These are phyloP conservation scores for Chionodraco myersi DNA, from an alignment of 2,113 vertebrate species.

Conservation along the genomic window DNA sequence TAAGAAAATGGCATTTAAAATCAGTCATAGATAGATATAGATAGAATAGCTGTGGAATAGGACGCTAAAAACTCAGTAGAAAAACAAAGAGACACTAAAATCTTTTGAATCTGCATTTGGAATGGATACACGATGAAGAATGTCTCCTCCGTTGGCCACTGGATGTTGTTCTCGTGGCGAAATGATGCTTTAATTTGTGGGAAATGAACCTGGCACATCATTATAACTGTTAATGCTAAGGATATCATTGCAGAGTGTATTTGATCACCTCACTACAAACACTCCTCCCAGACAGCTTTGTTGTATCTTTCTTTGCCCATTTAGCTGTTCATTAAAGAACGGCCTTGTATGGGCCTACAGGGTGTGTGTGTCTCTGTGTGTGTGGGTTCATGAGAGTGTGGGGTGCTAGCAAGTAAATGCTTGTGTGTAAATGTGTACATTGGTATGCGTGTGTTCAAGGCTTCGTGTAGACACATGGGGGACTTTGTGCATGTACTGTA, in stretches of 20 bases:
- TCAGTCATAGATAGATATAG: background rate
- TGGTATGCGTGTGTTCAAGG: slow-evolving; percentile 28
- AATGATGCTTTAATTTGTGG: slow-evolving; percentile 53
- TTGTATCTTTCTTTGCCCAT: slow-evolving; percentile 75
- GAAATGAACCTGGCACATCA: slow-evolving; percentile 62
- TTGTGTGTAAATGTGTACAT: slow-evolving; percentile 17
- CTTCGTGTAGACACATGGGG: slow-evolving; percentile 16
- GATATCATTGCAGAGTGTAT: slow-evolving; percentile 62
- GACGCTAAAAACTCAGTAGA: slow-evolving; percentile 31
- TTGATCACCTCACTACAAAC: slow-evolving; percentile 77
- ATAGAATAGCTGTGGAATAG: slow-evolving; percentile 22
- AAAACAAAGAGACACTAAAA: slow-evolving; percentile 44
- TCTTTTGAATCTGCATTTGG: slow-evolving; percentile 28
- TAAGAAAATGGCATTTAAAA: too few relatives aligned
- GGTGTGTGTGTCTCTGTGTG: slow-evolving; percentile 26
- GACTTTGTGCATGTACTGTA: slow-evolving; percentile 43
- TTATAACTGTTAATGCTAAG: slow-evolving; percentile 61
- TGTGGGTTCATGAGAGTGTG: background rate
- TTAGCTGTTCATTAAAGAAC: slow-evolving; percentile 76
- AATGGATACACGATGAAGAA: slow-evolving; percentile 50
- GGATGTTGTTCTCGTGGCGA: slow-evolving; percentile 47
- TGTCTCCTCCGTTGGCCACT: slow-evolving; percentile 46
- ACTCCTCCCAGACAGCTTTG: slow-evolving; percentile 71
- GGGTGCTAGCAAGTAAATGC: background rate
- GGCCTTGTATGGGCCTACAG: slow-evolving; percentile 69